Percentiles rank a stretch among this genome's conserved stretches.
phyloP scores from a whole-genome alignment of 2,113 vertebrate species.

The Mobula birostris region DNA sequence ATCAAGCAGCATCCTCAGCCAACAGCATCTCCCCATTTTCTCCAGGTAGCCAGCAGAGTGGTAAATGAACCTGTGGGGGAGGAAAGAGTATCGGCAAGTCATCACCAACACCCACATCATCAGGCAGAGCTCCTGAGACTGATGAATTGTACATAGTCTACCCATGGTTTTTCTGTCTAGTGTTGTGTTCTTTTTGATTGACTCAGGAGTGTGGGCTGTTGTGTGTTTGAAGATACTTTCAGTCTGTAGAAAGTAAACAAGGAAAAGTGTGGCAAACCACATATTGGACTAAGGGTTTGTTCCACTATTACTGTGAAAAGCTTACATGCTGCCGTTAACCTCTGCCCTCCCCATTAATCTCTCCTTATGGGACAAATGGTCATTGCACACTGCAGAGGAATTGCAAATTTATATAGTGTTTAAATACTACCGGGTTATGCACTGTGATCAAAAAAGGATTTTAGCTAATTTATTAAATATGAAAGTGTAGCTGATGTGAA shows the following conservation, averaged over 20 bases:
- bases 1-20: slow-evolving; percentile 78
- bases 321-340: not conserved
- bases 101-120: not conserved
- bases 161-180: slow-evolving; percentile 40
- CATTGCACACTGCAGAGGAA: slow-evolving; percentile 31
- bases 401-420: slow-evolving; percentile 32
- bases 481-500: slow-evolving; percentile 39
- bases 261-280: not conserved
- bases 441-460: slow-evolving; percentile 45
- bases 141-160: slow-evolving; percentile 29
- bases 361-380: not conserved
- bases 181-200: slow-evolving; percentile 31
- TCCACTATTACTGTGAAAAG: slow-evolving; percentile 4
- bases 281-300: not conserved
- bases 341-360: not conserved
- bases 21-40: slow-evolving; percentile 86
- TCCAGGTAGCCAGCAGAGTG: slow-evolving; percentile 71
- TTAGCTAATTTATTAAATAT: slow-evolving; percentile 46
- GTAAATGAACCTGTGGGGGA: slow-evolving; percentile 36
- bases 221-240: not conserved
- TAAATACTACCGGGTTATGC: slow-evolving; percentile 39
- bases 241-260: not conserved
- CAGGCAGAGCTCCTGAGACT: not conserved
- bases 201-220: not conserved
- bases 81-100: slow-evolving; percentile 40